Base-by-base conservation (phyloP, 2,888 invertebrate genomes). In the Thereva unica region DNA sequence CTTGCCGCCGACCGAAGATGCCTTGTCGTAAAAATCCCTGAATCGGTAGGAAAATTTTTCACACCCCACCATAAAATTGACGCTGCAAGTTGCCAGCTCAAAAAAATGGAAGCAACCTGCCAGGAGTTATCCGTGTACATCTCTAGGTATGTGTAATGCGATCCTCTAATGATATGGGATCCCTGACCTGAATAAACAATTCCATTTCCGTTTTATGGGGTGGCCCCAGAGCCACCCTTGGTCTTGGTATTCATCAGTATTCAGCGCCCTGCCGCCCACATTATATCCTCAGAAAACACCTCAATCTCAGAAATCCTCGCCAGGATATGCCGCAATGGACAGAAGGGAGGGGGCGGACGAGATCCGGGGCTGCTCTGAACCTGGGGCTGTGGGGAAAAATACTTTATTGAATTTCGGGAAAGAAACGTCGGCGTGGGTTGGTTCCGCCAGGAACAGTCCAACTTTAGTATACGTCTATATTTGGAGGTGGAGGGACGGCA, bases 141-240 rank as follows among this genome's bases (percentile, higher is more conserved):
- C 23, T 23, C 3, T 37, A 38, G 47, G 47, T 47, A 47, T 63
- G 42, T 68, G 65, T 65, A 68, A 68, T 64, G 41, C 57, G 68
- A 65, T 68, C 44, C 64, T 45, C 50, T 68, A 68, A 68, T 68
- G 68, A 65, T 65, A 68, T 68, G 59, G 64, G 61, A 68, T 54
- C 55, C 66, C 61, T 68, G 68, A 68, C 68, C 66, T 68, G 68
- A 68, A 68, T 68, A 68, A 68, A 68, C 68, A 68, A 68, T 68
- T 53, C 47, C 37, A 47, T 41, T 44, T 53, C 34, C 53, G 52
- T 66, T 59, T 61, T 59, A 66, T 59, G 42, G 57, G 50, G 40
- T n/a, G 53, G 23, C 23, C 23, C 23, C 10, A 61, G 44, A 37
- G 42, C 52, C 38, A 57, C 52, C 34, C 52, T 52, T 23, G 23